Evolutionary conservation across 2,113 vertebrate species (phyloP).

Genomic region (Epinephelus fuscoguttatus): DNA sequence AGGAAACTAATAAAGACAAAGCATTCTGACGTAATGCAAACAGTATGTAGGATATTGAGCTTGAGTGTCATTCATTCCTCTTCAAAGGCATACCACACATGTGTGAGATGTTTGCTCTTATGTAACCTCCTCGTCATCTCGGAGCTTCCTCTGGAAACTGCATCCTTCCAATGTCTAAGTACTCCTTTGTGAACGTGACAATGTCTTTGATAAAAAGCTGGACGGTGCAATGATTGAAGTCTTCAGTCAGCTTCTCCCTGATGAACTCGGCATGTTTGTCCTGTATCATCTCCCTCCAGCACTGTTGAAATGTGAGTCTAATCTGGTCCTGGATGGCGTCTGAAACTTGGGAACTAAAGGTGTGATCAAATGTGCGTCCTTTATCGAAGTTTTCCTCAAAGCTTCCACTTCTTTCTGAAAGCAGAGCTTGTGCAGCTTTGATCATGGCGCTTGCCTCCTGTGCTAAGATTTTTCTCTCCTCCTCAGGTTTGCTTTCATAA

Average conservation of each 20-base stretch:
- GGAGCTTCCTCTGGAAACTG: constrained; percentile 15
- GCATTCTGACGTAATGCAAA: constrained; percentile 44
- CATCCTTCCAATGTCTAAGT: constrained; percentile 63
- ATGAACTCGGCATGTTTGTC: constrained; percentile 57
- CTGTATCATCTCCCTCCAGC: constrained; percentile 61
- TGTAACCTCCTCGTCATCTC: neutral
- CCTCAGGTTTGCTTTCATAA: constrained; percentile 37
- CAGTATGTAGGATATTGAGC: neutral
- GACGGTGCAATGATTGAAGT: constrained; percentile 60
- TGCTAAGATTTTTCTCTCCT: constrained; percentile 14
- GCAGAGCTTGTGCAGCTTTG: constrained; percentile 32
- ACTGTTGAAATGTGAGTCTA: constrained; percentile 55
- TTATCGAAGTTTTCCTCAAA: constrained; percentile 44
- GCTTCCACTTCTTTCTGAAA: constrained; percentile 10
- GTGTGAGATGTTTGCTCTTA: neutral
- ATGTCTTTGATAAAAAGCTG: constrained; percentile 61
- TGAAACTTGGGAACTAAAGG: constrained; percentile 37
- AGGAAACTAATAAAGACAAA: constrained; percentile 73
- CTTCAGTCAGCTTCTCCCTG: constrained; percentile 58
- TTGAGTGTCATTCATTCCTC: constrained; percentile 7
- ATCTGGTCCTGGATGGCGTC: constrained; percentile 26
- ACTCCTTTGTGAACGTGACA: constrained; percentile 9
- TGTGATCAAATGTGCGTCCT: constrained; percentile 22
- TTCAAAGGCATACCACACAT: neutral
- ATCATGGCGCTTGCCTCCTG: neutral